Evolutionary conservation across 2,113 vertebrate species (phyloP), one percentile per base, ranked within the genome.

Genomic region (Deroptyus accipitrinus): DNA sequence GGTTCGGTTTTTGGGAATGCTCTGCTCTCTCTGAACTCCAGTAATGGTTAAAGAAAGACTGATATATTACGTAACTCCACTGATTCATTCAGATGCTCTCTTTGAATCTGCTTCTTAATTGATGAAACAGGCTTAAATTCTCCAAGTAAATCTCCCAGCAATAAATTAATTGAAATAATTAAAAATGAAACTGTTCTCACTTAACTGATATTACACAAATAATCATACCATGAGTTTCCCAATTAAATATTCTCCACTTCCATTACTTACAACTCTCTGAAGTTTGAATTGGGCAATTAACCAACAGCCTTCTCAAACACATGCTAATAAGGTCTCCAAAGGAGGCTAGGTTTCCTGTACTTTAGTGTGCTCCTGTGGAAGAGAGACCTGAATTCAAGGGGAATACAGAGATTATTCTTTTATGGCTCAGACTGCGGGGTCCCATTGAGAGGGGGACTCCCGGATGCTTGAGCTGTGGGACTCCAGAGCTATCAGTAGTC

Each of bases 141-240:
- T 95, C 95, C 78, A 92, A 97, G 96, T 98, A 96, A 97, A 96
- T 97, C 96, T 97, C 96, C 94, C 93, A 97, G 97, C 97, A 96
- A 97, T 98, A 97, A 97, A 97, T 97, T 97, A 97, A 97, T 97
- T 98, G 94, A 97, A 98, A 98, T 98, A 97, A 97, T 98, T 98
- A 97, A 97, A 97, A 98, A 94, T 97, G 80, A 97, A 97, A 93
- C 90, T 96, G 90, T 95, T 78, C 92, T 96, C 97, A 44, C 55
- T 97, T 97, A 97, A 96, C 94, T 92, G 95, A 61, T 97, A 96
- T 67, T 28, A 39, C 94, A 97, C 97, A 97, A 97, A 98, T 97
- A 98, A 97, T 98, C 96, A 90, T 93, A 91, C 83, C 57, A 28
- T 88, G 95, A 94, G 94, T 95, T 96, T 98, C 97, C 96, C 96